Conservation (phyloP, 2,113 vertebrate genomes). For the Tiliqua scincoides region DNA sequence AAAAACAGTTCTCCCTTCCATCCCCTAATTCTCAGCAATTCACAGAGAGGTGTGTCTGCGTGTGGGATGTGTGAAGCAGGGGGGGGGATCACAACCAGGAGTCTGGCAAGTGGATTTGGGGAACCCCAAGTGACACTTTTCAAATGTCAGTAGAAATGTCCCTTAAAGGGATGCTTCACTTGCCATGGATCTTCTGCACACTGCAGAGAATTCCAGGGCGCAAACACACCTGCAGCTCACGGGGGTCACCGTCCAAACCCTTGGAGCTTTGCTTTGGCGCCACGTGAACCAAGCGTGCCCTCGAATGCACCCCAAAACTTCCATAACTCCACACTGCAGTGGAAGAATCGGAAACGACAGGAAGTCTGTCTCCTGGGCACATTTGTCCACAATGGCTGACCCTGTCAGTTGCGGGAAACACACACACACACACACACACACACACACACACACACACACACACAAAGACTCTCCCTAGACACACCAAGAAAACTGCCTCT, state of each 20-base stretch:
- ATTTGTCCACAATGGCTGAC: neutral
- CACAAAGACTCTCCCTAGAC: neutral
- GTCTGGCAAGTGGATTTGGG: neutral
- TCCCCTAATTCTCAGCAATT: neutral
- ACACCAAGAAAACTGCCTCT: neutral
- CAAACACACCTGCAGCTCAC: neutral
- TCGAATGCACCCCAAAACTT: neutral
- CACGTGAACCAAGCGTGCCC: neutral
- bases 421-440: no score
- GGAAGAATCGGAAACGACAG: neutral
- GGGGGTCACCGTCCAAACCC: neutral
- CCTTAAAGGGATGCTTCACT: no score
- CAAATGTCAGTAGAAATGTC: neutral
- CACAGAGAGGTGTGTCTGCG: neutral
- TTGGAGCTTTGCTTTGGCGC: neutral
- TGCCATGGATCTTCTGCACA: no score
- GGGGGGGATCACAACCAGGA: no score
- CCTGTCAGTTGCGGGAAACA: neutral
- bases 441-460: no score
- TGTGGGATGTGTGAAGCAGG: neutral
- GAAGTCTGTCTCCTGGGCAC: neutral
- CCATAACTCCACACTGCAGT: no score
- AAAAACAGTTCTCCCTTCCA: neutral
- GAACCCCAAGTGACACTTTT: neutral
- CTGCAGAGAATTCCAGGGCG: neutral